Evolutionary conservation across 2,888 invertebrate species (phyloP).

Genomic region (Diaphora mendica): DNA sequence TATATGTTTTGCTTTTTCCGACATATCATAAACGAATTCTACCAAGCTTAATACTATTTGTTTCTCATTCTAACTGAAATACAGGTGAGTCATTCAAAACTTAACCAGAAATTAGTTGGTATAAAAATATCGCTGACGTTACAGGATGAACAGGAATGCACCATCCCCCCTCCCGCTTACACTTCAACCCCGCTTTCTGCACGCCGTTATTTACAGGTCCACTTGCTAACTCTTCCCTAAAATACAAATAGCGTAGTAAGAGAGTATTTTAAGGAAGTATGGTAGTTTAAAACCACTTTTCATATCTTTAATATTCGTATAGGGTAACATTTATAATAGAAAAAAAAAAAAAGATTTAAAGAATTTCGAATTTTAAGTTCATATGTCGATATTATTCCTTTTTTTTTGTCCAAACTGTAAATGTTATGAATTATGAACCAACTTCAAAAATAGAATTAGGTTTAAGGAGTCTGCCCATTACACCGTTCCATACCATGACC

Average conservation of each 20-base stretch:
- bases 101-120: not conserved
- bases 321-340: not conserved
- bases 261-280: not conserved
- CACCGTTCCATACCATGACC: too few species aligned
- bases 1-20: not conserved
- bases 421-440: too few species aligned
- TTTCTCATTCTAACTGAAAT: not conserved
- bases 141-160: slow-evolving; percentile 16
- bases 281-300: not conserved
- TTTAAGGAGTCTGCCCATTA: too few species aligned
- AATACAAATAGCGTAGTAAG: not conserved
- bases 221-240: too few species aligned
- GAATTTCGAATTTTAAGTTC: too few species aligned
- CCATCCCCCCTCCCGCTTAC: slow-evolving; percentile 7
- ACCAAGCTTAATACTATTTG: not conserved
- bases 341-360: too few species aligned
- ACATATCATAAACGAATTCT: not conserved
- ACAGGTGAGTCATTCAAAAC: not conserved
- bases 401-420: too few species aligned
- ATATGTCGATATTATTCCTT: too few species aligned
- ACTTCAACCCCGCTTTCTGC: slow-evolving; percentile 13
- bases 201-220: slow-evolving; percentile 8
- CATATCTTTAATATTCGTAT: not conserved
- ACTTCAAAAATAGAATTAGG: too few species aligned
- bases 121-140: slow-evolving; percentile 6